Evolutionary conservation across 1,140 invertebrate species (phyloP).

Genomic region (Leptinotarsa undecemlineata): DNA sequence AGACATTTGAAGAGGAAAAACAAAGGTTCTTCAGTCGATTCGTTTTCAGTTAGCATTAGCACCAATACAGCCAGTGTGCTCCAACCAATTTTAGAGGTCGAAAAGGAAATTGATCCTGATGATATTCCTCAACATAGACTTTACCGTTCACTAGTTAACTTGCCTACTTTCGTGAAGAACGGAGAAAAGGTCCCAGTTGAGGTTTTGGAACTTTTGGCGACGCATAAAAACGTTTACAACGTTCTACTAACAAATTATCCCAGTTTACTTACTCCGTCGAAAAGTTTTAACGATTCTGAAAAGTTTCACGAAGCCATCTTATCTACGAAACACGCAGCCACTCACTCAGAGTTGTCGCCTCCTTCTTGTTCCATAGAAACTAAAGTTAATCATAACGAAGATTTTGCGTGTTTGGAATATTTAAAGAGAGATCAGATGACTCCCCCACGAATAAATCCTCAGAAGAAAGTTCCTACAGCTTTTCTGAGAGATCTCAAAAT

Average conservation of each 20-base stretch:
- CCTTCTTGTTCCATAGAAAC: conserved; percentile 43
- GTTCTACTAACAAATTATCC: conserved; percentile 76
- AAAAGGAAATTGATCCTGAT: conserved; percentile 42
- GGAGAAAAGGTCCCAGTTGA: conserved; percentile 75
- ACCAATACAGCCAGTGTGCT: conserved; percentile 64
- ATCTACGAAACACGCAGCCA: conserved; percentile 48
- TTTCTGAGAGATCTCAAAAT: conserved; percentile 72
- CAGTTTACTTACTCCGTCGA: conserved; percentile 68
- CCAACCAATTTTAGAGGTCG: conserved; percentile 49
- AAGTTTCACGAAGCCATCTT: conserved; percentile 53
- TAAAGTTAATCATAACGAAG: conserved; percentile 42
- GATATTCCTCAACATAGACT: conserved; percentile 50
- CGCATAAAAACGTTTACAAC: conserved; percentile 70
- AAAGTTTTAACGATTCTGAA: conserved; percentile 73
- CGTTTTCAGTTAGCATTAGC: conserved; percentile 70
- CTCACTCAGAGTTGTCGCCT: conserved; percentile 41
- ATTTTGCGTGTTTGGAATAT: conserved; percentile 62
- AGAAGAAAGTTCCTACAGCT: conserved; percentile 61
- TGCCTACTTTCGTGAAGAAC: conserved; percentile 81
- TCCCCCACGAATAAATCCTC: conserved; percentile 54
- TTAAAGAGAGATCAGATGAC: conserved; percentile 53
- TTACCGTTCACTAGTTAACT: conserved; percentile 76
- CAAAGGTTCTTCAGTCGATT: conserved; percentile 61
- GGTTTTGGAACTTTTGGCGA: conserved; percentile 73
- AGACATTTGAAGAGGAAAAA: conserved; percentile 64